phyloP scores from a whole-genome alignment of 2,888 invertebrate genomes.

The Macrophya alboannulata region DNA sequence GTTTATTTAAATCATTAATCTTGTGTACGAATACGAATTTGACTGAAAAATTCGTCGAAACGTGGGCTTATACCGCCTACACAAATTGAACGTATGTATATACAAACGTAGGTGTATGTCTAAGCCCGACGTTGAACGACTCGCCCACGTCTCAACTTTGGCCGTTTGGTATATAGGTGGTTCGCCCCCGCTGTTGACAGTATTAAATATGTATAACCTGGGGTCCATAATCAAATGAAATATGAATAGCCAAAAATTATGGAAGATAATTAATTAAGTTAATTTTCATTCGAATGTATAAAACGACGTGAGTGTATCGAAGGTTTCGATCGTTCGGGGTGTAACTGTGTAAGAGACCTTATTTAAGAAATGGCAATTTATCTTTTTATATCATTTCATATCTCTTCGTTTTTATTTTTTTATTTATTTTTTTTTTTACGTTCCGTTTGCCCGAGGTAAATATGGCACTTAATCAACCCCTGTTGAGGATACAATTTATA shows the following conservation, averaged over 20 bases:
- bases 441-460: not conserved
- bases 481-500: not conserved
- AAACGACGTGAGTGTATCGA: not conserved
- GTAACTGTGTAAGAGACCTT: not conserved
- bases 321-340: no score
- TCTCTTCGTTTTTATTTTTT: not conserved
- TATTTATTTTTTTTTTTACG: not conserved
- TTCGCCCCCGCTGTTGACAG: constrained; percentile 4
- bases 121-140: constrained; percentile 12
- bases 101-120: not conserved
- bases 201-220: not conserved
- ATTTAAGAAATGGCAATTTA: not conserved
- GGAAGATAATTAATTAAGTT: not conserved
- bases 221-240: constrained; percentile 4
- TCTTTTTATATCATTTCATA: not conserved
- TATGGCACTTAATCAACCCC: constrained; percentile 11
- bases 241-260: not conserved
- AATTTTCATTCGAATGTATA: not conserved
- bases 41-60: not conserved
- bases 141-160: constrained; percentile 37
- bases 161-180: not conserved
- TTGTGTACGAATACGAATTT: not conserved
- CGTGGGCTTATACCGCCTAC: not conserved
- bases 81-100: not conserved
- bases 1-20: not conserved